Evolutionary conservation across 1,140 invertebrate genomes (phyloP).

Genomic region (Monomorium pharaonis): DNA sequence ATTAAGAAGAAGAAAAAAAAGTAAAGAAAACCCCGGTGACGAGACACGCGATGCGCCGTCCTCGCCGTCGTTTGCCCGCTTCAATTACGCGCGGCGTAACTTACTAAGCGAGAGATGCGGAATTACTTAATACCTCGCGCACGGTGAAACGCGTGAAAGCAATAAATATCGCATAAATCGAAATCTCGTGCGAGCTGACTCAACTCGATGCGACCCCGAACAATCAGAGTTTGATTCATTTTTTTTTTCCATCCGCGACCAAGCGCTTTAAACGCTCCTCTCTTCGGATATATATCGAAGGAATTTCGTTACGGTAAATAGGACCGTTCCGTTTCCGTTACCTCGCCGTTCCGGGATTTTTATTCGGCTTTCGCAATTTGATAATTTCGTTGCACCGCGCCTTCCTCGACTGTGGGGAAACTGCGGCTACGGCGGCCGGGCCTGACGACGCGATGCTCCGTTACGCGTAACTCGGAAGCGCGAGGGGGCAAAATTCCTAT

Average conservation of each 20-base stretch:
- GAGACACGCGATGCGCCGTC: not conserved
- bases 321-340: not conserved
- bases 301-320: not conserved
- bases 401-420: constrained; percentile 39
- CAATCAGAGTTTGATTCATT: too few relatives aligned
- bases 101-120: not conserved
- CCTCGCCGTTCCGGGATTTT: not conserved
- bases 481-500: constrained; percentile 53
- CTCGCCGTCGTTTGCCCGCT: not conserved
- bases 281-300: not conserved
- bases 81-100: not conserved
- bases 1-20: not conserved
- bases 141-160: constrained; percentile 32
- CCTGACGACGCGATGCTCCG: constrained; percentile 43
- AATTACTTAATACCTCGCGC: constrained; percentile 19
- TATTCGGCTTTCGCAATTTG: not conserved
- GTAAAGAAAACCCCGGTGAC: not conserved
- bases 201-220: not conserved
- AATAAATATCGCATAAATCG: constrained; percentile 42
- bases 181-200: constrained; percentile 1
- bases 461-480: constrained; percentile 51
- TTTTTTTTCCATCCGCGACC: too few relatives aligned
- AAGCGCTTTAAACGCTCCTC: not conserved
- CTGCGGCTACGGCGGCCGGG: too few relatives aligned
- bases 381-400: constrained; percentile 19